A percentile compares a stretch with the other conserved stretches of the same genome.
These are phyloP conservation scores for Drosophila nigromelanica DNA, from an alignment of 1,140 invertebrate species.

Conservation along the genomic window DNA sequence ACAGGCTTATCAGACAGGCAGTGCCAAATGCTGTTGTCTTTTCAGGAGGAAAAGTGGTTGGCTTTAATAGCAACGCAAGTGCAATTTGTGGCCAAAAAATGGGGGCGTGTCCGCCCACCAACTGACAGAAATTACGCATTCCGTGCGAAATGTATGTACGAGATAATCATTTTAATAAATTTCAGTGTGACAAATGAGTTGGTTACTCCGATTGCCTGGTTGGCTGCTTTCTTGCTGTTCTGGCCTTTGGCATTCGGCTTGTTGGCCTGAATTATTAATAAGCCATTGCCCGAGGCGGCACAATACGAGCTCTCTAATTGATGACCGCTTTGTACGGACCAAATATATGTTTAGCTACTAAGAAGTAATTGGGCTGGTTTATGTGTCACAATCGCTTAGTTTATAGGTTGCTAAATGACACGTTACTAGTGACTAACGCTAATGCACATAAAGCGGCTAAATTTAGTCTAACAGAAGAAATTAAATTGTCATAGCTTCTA, in stretches of 20 bases:
- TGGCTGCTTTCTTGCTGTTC: neutral
- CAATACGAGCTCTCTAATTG: slow-evolving; percentile 38
- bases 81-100: slow-evolving; percentile 36
- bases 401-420: slow-evolving; percentile 26
- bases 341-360: neutral
- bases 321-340: slow-evolving; percentile 20
- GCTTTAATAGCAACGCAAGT: slow-evolving; percentile 33
- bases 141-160: slow-evolving; percentile 77
- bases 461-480: neutral
- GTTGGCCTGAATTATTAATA: slow-evolving; percentile 73
- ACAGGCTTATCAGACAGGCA: slow-evolving; percentile 10
- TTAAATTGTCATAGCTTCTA: neutral
- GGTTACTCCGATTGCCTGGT: slow-evolving; percentile 15
- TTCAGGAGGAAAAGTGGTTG: slow-evolving; percentile 1
- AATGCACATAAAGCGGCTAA: slow-evolving; percentile 1
- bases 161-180: slow-evolving; percentile 83
- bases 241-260: slow-evolving; percentile 13
- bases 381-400: slow-evolving; percentile 24
- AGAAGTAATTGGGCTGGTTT: slow-evolving; percentile 37
- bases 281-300: slow-evolving; percentile 27
- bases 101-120: slow-evolving; percentile 19
- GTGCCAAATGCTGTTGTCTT: slow-evolving; percentile 45
- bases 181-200: slow-evolving; percentile 78
- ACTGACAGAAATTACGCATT: slow-evolving; percentile 73
- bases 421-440: slow-evolving; percentile 26